phyloP scores from a whole-genome alignment of 2,888 invertebrate genomes.

The Nephrotoma flavescens region DNA sequence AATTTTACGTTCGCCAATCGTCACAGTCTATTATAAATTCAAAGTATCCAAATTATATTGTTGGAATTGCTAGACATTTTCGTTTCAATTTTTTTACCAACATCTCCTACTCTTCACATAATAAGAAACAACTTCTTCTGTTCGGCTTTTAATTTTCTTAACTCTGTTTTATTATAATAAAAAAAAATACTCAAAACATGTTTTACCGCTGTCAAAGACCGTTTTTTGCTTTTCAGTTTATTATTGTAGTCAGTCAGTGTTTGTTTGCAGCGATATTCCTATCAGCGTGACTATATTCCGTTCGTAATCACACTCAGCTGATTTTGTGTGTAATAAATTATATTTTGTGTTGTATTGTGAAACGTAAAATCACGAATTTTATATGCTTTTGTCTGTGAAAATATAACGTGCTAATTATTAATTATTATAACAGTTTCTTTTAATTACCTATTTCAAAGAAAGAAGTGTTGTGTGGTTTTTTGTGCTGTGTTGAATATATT shows the following conservation, averaged over 20 bases:
- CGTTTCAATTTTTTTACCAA: neutral
- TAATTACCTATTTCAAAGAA: neutral
- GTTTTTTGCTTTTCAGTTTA: neutral
- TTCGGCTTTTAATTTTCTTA: slow-evolving; percentile 1
- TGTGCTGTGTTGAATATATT: neutral
- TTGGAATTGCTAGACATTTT: neutral
- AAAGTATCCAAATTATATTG: too few relatives aligned
- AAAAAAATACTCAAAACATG: neutral
- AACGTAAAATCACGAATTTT: neutral
- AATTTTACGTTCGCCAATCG: too few relatives aligned
- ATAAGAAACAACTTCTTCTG: neutral
- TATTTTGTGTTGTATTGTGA: neutral
- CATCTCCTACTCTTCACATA: neutral
- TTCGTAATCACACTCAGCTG: neutral
- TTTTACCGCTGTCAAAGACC: slow-evolving; percentile 4
- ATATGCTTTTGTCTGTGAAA: neutral
- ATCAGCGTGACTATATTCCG: neutral
- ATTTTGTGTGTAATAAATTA: neutral
- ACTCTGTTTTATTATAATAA: neutral
- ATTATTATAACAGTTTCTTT: neutral
- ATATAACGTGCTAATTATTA: neutral
- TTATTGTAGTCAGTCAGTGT: neutral
- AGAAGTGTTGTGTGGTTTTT: neutral
- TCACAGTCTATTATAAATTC: too few relatives aligned
- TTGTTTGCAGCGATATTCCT: neutral